Conservation (phyloP, 2,113 vertebrate species). For the Mesitornis unicolor region DNA sequence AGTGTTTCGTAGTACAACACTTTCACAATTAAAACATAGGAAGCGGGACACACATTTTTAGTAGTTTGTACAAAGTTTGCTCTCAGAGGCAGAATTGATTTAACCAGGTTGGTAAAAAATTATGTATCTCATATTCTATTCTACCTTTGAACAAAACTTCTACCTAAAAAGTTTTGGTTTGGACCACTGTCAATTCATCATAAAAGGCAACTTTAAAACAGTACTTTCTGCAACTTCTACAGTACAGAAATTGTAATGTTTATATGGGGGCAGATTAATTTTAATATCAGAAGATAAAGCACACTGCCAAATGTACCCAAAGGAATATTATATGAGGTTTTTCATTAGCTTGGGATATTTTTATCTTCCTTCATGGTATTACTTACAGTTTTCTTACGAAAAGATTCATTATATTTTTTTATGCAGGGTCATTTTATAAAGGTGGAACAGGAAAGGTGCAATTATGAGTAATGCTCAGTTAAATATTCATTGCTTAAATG, state of each 20-base stretch:
- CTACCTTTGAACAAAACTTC: not conserved
- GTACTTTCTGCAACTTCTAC: not conserved
- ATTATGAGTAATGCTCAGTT: not conserved
- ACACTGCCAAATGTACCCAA: not conserved
- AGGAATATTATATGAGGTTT: not conserved
- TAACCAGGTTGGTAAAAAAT: not conserved
- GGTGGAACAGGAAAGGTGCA: not conserved
- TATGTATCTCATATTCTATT: fast-evolving
- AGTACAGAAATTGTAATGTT: not conserved
- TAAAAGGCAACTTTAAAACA: not conserved
- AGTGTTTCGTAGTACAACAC: not conserved
- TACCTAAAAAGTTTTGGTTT: not conserved
- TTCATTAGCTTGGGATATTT: not conserved
- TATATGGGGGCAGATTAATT: not conserved
- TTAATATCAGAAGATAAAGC: not conserved
- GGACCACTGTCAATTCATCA: not conserved
- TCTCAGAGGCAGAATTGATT: not conserved
- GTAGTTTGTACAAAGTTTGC: not conserved
- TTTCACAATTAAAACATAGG: not conserved
- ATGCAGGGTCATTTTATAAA: not conserved
- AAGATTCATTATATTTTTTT: not conserved
- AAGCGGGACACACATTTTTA: fast-evolving
- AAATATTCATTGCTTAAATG: not conserved
- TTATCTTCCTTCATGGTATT: not conserved
- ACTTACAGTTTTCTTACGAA: not conserved